Evolutionary conservation across 2,113 vertebrate species (phyloP).

Genomic region (Apistogramma diplotaenia): DNA sequence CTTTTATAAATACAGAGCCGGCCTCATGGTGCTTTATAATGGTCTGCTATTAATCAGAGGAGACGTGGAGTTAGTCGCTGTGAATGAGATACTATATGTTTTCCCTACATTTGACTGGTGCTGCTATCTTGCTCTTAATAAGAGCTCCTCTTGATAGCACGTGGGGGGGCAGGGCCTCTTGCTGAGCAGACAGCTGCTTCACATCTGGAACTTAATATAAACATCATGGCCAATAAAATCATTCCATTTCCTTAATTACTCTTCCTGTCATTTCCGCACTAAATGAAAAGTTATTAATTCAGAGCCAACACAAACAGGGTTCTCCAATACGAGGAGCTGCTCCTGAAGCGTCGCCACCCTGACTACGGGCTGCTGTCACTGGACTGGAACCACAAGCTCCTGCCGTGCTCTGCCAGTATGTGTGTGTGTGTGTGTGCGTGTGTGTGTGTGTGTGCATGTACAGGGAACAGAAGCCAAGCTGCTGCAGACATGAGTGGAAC

Average conservation of each 20-base stretch:
- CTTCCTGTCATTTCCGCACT: constrained; percentile 86
- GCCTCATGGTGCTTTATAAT: constrained; percentile 18
- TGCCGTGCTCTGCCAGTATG: constrained; percentile 35
- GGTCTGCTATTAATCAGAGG: constrained; percentile 45
- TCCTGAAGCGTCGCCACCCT: constrained; percentile 60
- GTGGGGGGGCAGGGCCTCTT: constrained; percentile 59
- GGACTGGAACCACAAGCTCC: constrained; percentile 66
- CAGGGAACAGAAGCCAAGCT: constrained; percentile 31
- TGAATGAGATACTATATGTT: constrained; percentile 31
- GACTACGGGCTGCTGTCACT: constrained; percentile 69
- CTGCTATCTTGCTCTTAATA: constrained; percentile 62
- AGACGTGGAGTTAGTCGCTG: constrained; percentile 36
- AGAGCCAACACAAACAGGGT: constrained; percentile 73
- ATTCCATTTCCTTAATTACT: constrained; percentile 86
- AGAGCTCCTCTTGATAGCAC: constrained; percentile 50
- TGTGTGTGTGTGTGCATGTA: background rate
- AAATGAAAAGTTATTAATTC: constrained; percentile 82
- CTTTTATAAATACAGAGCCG: constrained; percentile 56
- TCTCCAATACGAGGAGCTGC: constrained; percentile 63
- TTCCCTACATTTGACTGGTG: constrained; percentile 28
- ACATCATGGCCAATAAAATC: constrained; percentile 82
- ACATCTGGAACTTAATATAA: constrained; percentile 87
- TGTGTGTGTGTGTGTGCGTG: constrained; percentile 12
- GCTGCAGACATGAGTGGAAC: constrained; percentile 58
- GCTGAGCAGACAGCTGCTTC: constrained; percentile 79